Evolutionary conservation across 2,888 invertebrate species (phyloP).

Genomic region (Eubasilissa splendida): DNA sequence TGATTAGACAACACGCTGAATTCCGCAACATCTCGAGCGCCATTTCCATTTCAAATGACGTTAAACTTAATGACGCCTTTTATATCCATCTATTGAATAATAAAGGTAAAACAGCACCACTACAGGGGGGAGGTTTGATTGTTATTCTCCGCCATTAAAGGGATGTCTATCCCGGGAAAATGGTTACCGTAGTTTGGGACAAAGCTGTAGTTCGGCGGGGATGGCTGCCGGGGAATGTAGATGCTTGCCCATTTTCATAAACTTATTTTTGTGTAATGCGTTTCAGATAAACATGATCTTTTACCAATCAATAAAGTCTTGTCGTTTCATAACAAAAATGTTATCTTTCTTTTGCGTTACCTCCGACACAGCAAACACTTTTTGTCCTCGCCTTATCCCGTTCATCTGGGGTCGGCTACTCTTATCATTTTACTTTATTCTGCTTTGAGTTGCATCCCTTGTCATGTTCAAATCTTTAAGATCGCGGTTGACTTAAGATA

Average conservation of each 20-base stretch:
- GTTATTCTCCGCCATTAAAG: slow-evolving; percentile 45
- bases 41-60: slow-evolving; percentile 45
- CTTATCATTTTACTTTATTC: too few relatives aligned
- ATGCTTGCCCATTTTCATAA: not conserved
- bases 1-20: slow-evolving; percentile 14
- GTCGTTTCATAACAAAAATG: too few relatives aligned
- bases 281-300: too few relatives aligned
- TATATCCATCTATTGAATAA: slow-evolving; percentile 52
- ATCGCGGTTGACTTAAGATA: too few relatives aligned
- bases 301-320: too few relatives aligned
- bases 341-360: too few relatives aligned
- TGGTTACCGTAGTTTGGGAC: slow-evolving; percentile 16
- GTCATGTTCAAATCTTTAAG: too few relatives aligned
- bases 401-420: too few relatives aligned
- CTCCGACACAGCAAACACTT: too few relatives aligned
- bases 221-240: not conserved
- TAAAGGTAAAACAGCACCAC: slow-evolving; percentile 49
- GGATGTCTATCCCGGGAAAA: slow-evolving; percentile 28
- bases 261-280: too few relatives aligned
- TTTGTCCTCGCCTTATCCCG: too few relatives aligned
- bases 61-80: slow-evolving; percentile 42
- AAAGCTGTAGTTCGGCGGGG: not conserved
- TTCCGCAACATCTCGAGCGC: slow-evolving; percentile 17
- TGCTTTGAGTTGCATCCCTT: too few relatives aligned
- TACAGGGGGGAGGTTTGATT: slow-evolving; percentile 34